Base-by-base conservation (phyloP, 2,888 invertebrate genomes). In the Nymphalis c-album region DNA sequence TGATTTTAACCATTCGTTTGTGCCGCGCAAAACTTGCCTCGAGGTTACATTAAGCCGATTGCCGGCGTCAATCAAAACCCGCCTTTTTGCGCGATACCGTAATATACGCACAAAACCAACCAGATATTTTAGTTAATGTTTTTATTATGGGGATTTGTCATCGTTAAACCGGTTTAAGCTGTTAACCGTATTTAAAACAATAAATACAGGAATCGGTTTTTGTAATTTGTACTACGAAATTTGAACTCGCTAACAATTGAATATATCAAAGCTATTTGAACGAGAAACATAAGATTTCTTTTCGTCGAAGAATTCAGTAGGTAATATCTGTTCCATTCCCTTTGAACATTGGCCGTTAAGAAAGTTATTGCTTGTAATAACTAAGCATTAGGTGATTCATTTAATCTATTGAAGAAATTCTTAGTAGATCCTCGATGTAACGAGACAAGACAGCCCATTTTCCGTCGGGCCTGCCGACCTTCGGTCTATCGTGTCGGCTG, bases 11-110 rank as follows among this genome's bases (percentile, higher is more conserved):
- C 90, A 89, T 86, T 85, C 89, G 87, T 88, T 89, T 89, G 87
- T 88, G 87, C 80, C 83, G 84, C 84, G 84, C 84, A 87, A 86
- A 91, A 91, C 88, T 91, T 91, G 87, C 89, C 86, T 85, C 83
- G 86, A 88, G 90, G 90, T 88, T 89, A 90, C 91, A 92, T 91
- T 91, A 91, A 89, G 91, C 85, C 88, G 89, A 92, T 91, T 91
- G 91, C 90, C 78, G 75, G 87, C 90, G 88, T 91, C 91, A 91
- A 91, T 91, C 91, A 91, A 90, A 91, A 85, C 85, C 83, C 81
- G 85, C 86, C 86, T 89, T 90, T 90, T 90, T 87, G 79, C 76
- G 78, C 84, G 81, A 87, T 84, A 84, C 80, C 77, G 77, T 81
- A 83, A 83, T 82, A 82, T 80, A 82, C 77, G 78, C 77, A 77